These are phyloP conservation scores for Rapana venosa DNA, from an alignment of 2,888 invertebrate species.

Conservation along the genomic window DNA sequence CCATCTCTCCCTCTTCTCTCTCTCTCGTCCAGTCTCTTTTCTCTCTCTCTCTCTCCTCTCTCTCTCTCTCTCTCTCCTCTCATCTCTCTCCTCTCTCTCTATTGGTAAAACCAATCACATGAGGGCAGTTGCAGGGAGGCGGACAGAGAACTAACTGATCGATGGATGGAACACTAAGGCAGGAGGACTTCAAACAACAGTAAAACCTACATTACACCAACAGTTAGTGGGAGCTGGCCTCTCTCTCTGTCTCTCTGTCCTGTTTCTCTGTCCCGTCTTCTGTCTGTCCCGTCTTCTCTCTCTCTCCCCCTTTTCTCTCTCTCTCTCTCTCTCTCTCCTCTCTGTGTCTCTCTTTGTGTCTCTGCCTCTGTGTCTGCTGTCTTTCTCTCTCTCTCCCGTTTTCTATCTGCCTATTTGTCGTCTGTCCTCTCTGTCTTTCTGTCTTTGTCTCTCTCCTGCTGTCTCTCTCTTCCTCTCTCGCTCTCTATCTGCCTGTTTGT, in stretches of 20 bases:
- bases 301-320: not conserved
- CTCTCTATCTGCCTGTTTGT: not conserved
- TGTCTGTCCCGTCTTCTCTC: not conserved
- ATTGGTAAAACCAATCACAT: too few species aligned
- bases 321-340: conserved; percentile 6
- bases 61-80: too few species aligned
- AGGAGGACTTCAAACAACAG: too few species aligned
- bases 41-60: too few species aligned
- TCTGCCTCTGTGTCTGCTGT: not conserved
- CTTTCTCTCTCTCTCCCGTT: conserved; percentile 20
- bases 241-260: not conserved
- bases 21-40: too few species aligned
- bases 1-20: not conserved
- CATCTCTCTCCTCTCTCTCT: too few species aligned
- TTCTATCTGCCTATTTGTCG: not conserved
- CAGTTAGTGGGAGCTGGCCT: not conserved
- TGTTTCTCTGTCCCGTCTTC: not conserved
- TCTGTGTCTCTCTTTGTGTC: not conserved
- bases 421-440: conserved; percentile 12
- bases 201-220: too few species aligned
- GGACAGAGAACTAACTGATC: too few species aligned
- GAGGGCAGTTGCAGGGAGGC: too few species aligned
- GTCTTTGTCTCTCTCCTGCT: not conserved
- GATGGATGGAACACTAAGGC: too few species aligned
- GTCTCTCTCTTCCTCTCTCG: not conserved